These are phyloP conservation scores for Noctua pronuba DNA, from an alignment of 2,888 invertebrate genomes.

Conservation along the genomic window DNA sequence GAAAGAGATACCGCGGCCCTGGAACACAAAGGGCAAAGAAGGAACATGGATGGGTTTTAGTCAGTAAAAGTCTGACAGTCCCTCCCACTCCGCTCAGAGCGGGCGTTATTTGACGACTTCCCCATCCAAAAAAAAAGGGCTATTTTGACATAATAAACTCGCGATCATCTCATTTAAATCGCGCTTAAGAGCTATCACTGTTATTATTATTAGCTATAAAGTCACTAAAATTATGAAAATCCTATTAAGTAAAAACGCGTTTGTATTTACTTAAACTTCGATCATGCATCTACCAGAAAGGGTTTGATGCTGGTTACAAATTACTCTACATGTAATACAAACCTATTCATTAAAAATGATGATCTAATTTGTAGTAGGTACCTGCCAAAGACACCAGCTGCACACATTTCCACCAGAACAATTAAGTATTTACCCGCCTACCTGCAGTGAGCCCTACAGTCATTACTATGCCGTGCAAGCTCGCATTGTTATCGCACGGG, in stretches of 20 bases:
- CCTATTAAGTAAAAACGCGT: neutral
- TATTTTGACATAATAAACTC: too few relatives aligned
- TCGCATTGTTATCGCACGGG: slow-evolving; percentile 38
- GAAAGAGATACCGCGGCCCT: too few relatives aligned
- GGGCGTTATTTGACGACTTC: too few relatives aligned
- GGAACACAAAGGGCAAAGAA: too few relatives aligned
- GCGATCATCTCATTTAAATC: too few relatives aligned
- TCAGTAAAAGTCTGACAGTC: too few relatives aligned
- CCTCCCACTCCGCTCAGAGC: too few relatives aligned
- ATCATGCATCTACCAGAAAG: neutral
- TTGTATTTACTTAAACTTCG: neutral
- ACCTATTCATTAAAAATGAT: neutral
- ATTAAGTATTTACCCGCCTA: neutral
- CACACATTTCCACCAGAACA: slow-evolving; percentile 16
- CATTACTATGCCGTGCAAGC: slow-evolving; percentile 20
- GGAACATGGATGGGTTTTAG: too few relatives aligned
- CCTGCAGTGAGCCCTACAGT: too few relatives aligned
- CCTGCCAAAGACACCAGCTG: slow-evolving; percentile 26
- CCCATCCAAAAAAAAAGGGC: too few relatives aligned
- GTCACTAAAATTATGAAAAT: neutral
- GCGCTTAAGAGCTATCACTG: too few relatives aligned
- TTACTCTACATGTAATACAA: neutral
- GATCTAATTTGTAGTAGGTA: neutral
- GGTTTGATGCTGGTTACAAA: neutral
- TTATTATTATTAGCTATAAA: neutral